Conservation (phyloP, 1,140 invertebrate genomes). For the Cyclina sinensis region DNA sequence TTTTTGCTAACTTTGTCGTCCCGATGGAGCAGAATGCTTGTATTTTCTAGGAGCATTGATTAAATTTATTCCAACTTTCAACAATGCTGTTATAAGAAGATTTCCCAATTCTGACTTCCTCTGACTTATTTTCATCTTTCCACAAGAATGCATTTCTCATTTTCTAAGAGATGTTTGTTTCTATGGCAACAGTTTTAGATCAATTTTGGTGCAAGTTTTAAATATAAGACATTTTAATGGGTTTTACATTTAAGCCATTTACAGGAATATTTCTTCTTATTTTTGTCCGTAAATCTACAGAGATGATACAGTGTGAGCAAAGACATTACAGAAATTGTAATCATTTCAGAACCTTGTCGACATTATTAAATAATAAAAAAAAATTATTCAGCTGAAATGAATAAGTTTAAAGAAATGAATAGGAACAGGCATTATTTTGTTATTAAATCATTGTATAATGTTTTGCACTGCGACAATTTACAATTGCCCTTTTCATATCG, state of each 20-base stretch:
- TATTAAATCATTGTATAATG: no score
- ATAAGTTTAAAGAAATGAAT: no score
- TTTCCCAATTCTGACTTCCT: constrained; percentile 64
- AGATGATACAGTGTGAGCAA: no score
- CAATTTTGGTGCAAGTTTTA: constrained; percentile 44
- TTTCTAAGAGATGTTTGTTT: constrained; percentile 54
- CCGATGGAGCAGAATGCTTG: constrained; percentile 45
- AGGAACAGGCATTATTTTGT: no score
- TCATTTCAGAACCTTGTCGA: no score
- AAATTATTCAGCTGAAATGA: no score
- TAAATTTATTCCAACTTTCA: constrained; percentile 70
- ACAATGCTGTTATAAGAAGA: constrained; percentile 60
- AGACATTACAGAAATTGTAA: no score
- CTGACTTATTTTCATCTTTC: constrained; percentile 64
- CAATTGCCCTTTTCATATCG: no score
- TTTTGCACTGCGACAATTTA: no score
- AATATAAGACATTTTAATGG: constrained; percentile 57
- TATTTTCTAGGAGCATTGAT: constrained; percentile 64
- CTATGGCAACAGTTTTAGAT: constrained; percentile 57
- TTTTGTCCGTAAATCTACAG: no score
- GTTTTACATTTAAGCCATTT: constrained; percentile 22
- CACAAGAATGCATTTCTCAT: constrained; percentile 68
- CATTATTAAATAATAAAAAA: no score
- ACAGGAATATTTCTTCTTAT: not conserved
- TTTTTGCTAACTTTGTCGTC: constrained; percentile 55